phyloP scores from a whole-genome alignment of 2,888 invertebrate genomes.

The Ephialtes manifestator region DNA sequence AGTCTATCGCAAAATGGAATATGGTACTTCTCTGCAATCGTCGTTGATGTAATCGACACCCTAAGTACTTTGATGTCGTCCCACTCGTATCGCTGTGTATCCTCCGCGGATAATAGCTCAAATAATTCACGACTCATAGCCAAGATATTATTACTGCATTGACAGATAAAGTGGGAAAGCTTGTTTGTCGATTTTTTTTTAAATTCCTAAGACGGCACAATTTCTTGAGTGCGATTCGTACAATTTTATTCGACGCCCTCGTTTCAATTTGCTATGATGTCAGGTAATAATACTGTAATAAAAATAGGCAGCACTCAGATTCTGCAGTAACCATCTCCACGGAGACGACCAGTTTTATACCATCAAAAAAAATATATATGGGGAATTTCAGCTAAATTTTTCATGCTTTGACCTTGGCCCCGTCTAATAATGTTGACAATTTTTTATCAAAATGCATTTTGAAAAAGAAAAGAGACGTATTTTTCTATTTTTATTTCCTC shows the following conservation, averaged over 20 bases:
- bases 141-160: conserved; percentile 34
- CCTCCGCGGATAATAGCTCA: conserved; percentile 36
- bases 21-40: conserved; percentile 24
- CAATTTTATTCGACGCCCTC: not conserved
- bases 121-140: conserved; percentile 33
- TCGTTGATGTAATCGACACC: conserved; percentile 21
- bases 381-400: no score
- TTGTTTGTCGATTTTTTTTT: conserved; percentile 6
- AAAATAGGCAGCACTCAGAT: not conserved
- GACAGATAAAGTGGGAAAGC: conserved; percentile 26
- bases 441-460: no score
- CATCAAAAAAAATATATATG: no score
- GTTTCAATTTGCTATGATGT: not conserved
- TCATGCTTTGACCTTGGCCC: no score
- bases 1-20: conserved; percentile 40
- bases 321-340: not conserved
- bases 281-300: not conserved
- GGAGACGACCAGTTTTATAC: no score
- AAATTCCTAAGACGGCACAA: not conserved
- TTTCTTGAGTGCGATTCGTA: not conserved
- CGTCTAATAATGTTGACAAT: no score
- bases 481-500: no score
- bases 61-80: conserved; percentile 26
- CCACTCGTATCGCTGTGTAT: conserved; percentile 34
- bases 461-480: no score